Conservation (phyloP, 2,888 invertebrate genomes). For the Dermolepida albohirtum region DNA sequence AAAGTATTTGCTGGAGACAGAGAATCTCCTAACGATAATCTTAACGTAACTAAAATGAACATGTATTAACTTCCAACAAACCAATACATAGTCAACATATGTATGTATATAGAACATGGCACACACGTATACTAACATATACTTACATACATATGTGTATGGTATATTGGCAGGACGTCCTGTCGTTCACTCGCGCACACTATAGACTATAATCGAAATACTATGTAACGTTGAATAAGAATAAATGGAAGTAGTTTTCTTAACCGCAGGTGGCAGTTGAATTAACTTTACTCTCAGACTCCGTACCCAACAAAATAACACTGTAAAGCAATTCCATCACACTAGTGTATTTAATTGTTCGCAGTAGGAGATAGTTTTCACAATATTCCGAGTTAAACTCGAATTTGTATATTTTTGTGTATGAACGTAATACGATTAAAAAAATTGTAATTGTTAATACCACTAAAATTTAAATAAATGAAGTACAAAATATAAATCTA, state of each 20-base stretch:
- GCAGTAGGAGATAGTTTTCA: too few species aligned
- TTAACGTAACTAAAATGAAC: not conserved
- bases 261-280: slow-evolving; percentile 56
- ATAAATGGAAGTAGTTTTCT: slow-evolving; percentile 62
- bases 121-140: not conserved
- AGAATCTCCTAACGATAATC: not conserved
- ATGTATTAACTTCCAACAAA: not conserved
- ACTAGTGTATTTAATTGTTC: too few species aligned
- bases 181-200: slow-evolving; percentile 57
- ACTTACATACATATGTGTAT: too few species aligned
- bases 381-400: too few species aligned
- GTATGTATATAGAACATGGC: not conserved
- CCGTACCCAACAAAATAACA: not conserved
- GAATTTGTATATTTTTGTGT: too few species aligned
- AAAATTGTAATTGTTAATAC: too few species aligned
- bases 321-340: not conserved
- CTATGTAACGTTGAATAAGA: slow-evolving; percentile 63
- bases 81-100: not conserved
- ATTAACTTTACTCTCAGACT: slow-evolving; percentile 4
- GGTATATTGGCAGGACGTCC: slow-evolving; percentile 6
- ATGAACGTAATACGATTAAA: too few species aligned
- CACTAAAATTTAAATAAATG: too few species aligned
- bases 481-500: too few species aligned
- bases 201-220: slow-evolving; percentile 64
- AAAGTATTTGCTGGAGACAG: not conserved